Conservation (phyloP, 2,113 vertebrate species). For the Cyrtonyx montezumae region DNA sequence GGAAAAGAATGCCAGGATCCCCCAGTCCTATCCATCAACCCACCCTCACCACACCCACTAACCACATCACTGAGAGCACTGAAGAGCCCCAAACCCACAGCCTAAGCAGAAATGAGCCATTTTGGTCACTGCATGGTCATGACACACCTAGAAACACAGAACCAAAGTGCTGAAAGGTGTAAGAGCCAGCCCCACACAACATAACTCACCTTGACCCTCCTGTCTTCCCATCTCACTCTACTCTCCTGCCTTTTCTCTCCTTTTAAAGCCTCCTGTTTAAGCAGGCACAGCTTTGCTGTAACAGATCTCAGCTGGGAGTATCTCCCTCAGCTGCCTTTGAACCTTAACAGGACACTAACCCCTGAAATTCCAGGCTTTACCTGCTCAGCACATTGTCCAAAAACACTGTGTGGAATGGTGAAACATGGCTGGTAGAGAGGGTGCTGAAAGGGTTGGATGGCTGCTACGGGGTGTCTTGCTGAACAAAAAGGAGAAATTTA, state of each 20-base stretch:
- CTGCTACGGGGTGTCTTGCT: accelerated
- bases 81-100: neutral
- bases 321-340: slow-evolving; percentile 40
- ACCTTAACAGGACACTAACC: neutral
- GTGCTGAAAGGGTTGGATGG: neutral
- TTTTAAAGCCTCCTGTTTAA: neutral
- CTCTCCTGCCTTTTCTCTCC: neutral
- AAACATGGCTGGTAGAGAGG: neutral
- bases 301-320: neutral
- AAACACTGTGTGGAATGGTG: accelerated
- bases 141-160: neutral
- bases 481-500: neutral
- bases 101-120: neutral
- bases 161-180: accelerated
- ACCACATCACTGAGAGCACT: neutral
- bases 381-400: neutral
- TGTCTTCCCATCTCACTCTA: neutral
- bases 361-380: neutral
- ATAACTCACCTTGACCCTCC: accelerated
- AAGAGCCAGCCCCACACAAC: neutral
- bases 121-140: neutral
- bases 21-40: no score
- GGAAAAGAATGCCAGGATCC: no score
- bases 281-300: neutral
- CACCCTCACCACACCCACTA: no score